Evolutionary conservation across 2,888 invertebrate genomes (phyloP), one percentile per base, ranked within the genome.

Genomic region (Thereva nobilitata): DNA sequence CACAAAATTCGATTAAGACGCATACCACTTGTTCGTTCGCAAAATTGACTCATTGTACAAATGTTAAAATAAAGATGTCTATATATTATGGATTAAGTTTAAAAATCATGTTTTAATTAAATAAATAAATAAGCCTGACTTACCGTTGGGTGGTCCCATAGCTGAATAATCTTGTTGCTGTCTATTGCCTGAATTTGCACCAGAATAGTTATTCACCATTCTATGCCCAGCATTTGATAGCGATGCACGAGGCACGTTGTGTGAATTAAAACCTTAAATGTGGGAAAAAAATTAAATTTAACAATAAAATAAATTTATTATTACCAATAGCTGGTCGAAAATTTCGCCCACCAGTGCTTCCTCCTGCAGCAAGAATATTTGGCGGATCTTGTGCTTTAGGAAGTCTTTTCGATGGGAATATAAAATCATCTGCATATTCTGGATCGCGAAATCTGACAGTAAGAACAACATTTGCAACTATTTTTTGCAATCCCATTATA

Each of bases 381-480:
- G 87, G 85, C 2, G 96, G 93, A 72, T 90, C 88, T 66, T 84
- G 84, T 12, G 86, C 91, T 2, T 86, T 86, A 67, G 85, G 82
- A 42, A 91, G 83, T 65, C 88, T 82, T 23, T 82, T 83, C 47
- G 96, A 89, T n/a, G 89, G 89, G 81, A 93, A 96, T 49, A 92
- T 83, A 79, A 86, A 92, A 74, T 87, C 89, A 3, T 83, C 84
- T 0, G 86, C 83, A 82, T 89, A 96, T 73, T 85, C 83, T 0
- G 95, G 95, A 83, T 97, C 95, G 66, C 87, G 81, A 82, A 83
- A 97, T 65, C 88, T 83, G 3, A 91, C 86, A 77, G 92, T 89
- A 70, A 84, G 82, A 67, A 84, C 87, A 9, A 75, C 76, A 80
- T 89, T 89, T 55, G 82, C 84, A 3, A 81, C 76, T 54, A 88